Conservation (phyloP, 2,888 invertebrate species). For the Nebria salina region DNA sequence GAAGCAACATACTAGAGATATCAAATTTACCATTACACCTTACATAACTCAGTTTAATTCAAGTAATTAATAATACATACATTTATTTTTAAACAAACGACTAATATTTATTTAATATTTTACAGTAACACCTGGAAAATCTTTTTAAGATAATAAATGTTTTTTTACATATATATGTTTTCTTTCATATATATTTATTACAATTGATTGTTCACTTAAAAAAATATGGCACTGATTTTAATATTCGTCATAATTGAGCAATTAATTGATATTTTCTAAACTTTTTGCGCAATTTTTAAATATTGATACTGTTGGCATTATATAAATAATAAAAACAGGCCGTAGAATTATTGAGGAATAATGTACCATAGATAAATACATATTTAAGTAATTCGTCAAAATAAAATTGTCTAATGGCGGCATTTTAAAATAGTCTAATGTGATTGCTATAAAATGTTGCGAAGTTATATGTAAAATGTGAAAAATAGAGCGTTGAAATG, state of each 20-base stretch:
- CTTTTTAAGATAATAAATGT: slow-evolving; percentile 28
- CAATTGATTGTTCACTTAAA: no score
- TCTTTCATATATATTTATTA: background rate
- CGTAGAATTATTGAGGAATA: slow-evolving; percentile 54
- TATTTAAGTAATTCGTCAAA: slow-evolving; percentile 50
- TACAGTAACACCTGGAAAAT: slow-evolving; percentile 35
- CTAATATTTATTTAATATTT: slow-evolving; percentile 6
- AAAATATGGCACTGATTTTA: background rate
- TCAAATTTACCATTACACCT: slow-evolving; percentile 60
- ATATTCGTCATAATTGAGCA: background rate
- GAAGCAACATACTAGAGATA: slow-evolving; percentile 70
- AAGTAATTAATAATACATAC: slow-evolving; percentile 12
- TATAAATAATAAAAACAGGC: slow-evolving; percentile 50
- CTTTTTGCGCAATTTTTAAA: slow-evolving; percentile 32
- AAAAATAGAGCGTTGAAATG: slow-evolving; percentile 56
- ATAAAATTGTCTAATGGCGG: slow-evolving; percentile 56
- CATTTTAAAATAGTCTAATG: slow-evolving; percentile 54
- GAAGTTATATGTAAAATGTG: slow-evolving; percentile 53
- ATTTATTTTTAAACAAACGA: background rate
- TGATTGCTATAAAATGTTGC: slow-evolving; percentile 49
- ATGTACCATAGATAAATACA: slow-evolving; percentile 56
- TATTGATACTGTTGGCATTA: slow-evolving; percentile 47
- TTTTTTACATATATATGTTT: background rate
- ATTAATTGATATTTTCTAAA: slow-evolving; percentile 22
- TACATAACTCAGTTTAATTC: slow-evolving; percentile 56